Conservation (phyloP, 1,140 invertebrate genomes). For the Cheumatopsyche charites region DNA sequence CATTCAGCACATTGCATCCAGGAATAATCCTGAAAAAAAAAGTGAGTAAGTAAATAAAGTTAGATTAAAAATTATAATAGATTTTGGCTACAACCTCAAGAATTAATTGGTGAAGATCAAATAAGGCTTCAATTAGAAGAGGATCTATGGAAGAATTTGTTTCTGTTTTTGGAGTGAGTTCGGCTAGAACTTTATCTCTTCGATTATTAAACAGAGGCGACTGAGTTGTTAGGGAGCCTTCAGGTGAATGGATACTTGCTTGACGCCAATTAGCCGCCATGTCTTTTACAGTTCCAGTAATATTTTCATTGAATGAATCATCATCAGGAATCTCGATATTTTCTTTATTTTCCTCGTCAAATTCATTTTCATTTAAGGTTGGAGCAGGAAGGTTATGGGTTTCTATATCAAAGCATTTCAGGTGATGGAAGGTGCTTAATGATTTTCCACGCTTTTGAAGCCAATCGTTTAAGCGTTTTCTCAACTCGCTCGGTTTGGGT, state of each 20-base stretch:
- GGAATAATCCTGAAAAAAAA: slow-evolving; percentile 52
- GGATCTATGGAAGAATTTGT: slow-evolving; percentile 14
- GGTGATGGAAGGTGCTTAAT: slow-evolving; percentile 59
- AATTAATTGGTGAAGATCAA: slow-evolving; percentile 53
- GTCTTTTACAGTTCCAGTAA: slow-evolving; percentile 51
- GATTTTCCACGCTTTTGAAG: slow-evolving; percentile 59
- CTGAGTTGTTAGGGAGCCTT: neutral
- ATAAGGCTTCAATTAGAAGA: slow-evolving; percentile 50
- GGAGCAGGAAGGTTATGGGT: slow-evolving; percentile 47
- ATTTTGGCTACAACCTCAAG: slow-evolving; percentile 48
- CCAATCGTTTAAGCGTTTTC: slow-evolving; percentile 59
- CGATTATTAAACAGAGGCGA: neutral
- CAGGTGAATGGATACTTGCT: slow-evolving; percentile 13
- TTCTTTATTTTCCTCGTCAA: slow-evolving; percentile 63
- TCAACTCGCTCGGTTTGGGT: slow-evolving; percentile 55
- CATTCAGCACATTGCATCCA: slow-evolving; percentile 61
- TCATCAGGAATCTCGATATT: slow-evolving; percentile 59
- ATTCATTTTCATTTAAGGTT: slow-evolving; percentile 40
- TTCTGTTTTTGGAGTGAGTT: slow-evolving; percentile 24
- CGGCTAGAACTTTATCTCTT: slow-evolving; percentile 11
- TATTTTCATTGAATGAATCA: slow-evolving; percentile 55
- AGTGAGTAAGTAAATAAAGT: neutral
- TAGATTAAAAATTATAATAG: slow-evolving; percentile 35
- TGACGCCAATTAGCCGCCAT: slow-evolving; percentile 40
- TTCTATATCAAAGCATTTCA: slow-evolving; percentile 61